These are phyloP conservation scores for Patella ulyssiponensis DNA, from an alignment of 2,888 invertebrate species.

Conservation along the genomic window DNA sequence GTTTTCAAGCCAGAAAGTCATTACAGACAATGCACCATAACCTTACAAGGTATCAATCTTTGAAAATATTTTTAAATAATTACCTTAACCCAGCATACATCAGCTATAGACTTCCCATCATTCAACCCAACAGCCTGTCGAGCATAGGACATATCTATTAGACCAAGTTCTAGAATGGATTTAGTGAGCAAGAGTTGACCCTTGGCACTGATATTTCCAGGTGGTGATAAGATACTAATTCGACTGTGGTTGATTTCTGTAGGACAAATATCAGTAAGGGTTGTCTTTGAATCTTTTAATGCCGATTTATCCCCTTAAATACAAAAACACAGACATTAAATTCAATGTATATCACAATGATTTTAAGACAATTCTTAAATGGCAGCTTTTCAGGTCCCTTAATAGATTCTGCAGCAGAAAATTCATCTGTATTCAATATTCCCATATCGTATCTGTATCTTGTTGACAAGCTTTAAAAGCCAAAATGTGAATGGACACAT, in stretches of 20 bases:
- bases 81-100: conserved; percentile 70
- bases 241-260: conserved; percentile 19
- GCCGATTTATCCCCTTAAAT: conserved; percentile 45
- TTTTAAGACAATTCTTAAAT: neutral
- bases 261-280: conserved; percentile 50
- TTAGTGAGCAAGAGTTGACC: conserved; percentile 62
- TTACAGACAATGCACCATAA: too few relatives aligned
- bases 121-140: conserved; percentile 60
- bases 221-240: conserved; percentile 46
- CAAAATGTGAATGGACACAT: too few relatives aligned
- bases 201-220: conserved; percentile 50
- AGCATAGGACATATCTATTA: conserved; percentile 66
- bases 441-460: too few relatives aligned
- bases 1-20: too few relatives aligned
- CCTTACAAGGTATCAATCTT: too few relatives aligned
- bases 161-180: conserved; percentile 66
- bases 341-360: neutral
- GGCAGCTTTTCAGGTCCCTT: too few relatives aligned
- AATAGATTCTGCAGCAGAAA: too few relatives aligned
- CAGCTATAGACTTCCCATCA: conserved; percentile 68
- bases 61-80: neutral
- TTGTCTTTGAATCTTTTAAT: conserved; percentile 53
- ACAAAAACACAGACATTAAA: neutral
- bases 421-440: too few relatives aligned
- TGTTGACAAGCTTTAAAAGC: too few relatives aligned